Conservation (phyloP, 2,113 vertebrate genomes). For the Antechinus flavipes region DNA sequence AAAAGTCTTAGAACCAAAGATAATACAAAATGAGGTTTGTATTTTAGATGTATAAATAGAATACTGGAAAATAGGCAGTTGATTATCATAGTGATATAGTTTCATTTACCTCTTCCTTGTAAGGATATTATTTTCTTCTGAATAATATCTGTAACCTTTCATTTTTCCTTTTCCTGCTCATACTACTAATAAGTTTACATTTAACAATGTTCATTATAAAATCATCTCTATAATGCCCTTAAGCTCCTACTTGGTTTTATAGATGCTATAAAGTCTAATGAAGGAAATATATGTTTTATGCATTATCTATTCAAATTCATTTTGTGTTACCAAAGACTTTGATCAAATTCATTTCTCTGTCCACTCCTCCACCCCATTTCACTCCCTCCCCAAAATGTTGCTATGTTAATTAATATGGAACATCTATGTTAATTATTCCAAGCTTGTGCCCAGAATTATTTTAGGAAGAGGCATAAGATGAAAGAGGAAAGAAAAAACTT, state of each 20-base stretch:
- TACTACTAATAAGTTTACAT: conserved; percentile 8
- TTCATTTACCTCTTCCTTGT: not conserved
- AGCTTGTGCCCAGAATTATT: not conserved
- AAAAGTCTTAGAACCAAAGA: not conserved
- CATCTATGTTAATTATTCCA: not conserved
- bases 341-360: not conserved
- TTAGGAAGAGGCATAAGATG: not conserved
- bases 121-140: not conserved
- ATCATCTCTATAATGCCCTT: not conserved
- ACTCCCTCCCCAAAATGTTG: not conserved
- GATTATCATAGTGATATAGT: not conserved
- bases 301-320: conserved; percentile 39
- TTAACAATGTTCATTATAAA: not conserved
- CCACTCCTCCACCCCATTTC: not conserved
- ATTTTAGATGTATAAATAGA: not conserved
- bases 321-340: not conserved
- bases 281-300: conserved; percentile 18
- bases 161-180: not conserved
- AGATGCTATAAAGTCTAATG: conserved; percentile 5
- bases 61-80: not conserved
- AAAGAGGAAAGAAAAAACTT: conserved; percentile 7
- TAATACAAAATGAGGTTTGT: not conserved
- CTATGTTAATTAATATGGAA: not conserved
- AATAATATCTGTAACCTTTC: not conserved
- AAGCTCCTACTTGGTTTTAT: not conserved